Evolutionary conservation across 2,113 vertebrate genomes (phyloP).

Genomic region (Oreochromis niloticus): DNA sequence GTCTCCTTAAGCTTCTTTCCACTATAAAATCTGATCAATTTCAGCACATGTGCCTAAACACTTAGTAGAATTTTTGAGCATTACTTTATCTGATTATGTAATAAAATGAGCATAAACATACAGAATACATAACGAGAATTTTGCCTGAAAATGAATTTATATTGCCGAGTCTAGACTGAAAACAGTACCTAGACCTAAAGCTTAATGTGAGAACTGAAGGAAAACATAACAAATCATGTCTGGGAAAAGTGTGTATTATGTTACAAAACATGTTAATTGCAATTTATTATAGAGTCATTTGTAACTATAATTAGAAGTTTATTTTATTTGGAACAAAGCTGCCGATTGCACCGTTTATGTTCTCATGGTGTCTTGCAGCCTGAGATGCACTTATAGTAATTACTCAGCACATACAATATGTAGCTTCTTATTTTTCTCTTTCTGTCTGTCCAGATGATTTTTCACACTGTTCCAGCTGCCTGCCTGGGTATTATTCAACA

Average conservation of each 20-base stretch:
- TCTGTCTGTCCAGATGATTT: slow-evolving; percentile 3
- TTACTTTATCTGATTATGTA: background rate
- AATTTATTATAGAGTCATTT: slow-evolving; percentile 6
- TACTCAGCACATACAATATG: background rate
- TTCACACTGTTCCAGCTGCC: background rate
- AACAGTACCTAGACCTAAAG: background rate
- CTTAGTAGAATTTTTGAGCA: too few species aligned
- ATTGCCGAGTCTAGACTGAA: background rate
- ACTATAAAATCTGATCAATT: slow-evolving; percentile 1
- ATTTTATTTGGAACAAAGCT: slow-evolving; percentile 21
- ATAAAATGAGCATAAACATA: background rate
- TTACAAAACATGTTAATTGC: slow-evolving; percentile 42
- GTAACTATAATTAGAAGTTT: background rate
- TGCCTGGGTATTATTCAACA: slow-evolving; percentile 5
- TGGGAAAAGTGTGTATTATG: background rate
- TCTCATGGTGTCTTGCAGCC: background rate
- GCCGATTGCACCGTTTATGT: background rate
- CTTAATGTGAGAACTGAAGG: background rate
- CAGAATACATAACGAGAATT: background rate
- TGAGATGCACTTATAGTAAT: background rate
- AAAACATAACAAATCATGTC: background rate
- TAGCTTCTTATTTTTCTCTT: slow-evolving; percentile 3
- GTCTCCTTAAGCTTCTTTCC: background rate
- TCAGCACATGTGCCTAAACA: background rate
- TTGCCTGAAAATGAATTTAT: background rate